These are phyloP conservation scores for Sardinella longiceps DNA, from an alignment of 2,797 vertebrate species.

Conservation along the genomic window DNA sequence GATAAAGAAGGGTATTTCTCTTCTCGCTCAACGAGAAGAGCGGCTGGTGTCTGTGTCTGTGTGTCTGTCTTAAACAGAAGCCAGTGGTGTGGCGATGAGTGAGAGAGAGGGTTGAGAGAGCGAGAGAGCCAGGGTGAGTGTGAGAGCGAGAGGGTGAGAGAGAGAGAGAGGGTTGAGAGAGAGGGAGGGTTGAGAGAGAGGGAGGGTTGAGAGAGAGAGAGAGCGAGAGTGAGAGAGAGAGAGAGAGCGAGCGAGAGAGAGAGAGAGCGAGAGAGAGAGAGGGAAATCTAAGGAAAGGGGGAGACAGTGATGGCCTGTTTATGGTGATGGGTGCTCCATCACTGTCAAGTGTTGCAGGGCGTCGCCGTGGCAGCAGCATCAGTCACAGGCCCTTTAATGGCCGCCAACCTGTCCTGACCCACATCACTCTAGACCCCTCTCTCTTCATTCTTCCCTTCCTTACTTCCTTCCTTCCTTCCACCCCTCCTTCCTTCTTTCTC, in stretches of 20 bases:
- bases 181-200: background rate
- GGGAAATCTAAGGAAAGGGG: too few relatives aligned
- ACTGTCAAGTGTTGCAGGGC: slow-evolving; percentile 40
- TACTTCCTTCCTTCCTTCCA: background rate
- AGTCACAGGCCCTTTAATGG: slow-evolving; percentile 44
- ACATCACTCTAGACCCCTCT: slow-evolving; percentile 45
- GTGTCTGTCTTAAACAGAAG: too few relatives aligned
- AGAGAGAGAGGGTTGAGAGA: background rate
- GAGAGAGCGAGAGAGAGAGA: background rate
- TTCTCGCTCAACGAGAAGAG: too few relatives aligned
- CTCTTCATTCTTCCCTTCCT: slow-evolving; percentile 45
- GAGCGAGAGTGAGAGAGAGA: background rate
- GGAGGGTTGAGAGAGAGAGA: background rate
- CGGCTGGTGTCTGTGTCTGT: too few relatives aligned
- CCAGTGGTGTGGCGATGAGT: background rate
- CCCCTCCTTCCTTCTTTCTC: slow-evolving; percentile 25
- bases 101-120: background rate
- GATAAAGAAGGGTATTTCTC: too few relatives aligned
- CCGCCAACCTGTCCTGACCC: slow-evolving; percentile 51
- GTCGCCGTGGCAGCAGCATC: slow-evolving; percentile 41
- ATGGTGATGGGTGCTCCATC: slow-evolving; percentile 40
- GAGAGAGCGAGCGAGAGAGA: background rate
- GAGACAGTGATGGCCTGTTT: slow-evolving; percentile 36
- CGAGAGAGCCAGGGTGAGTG: background rate
- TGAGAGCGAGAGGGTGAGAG: background rate